These are phyloP conservation scores for Epinotia nisella DNA, from an alignment of 2,888 invertebrate genomes.

Conservation along the genomic window DNA sequence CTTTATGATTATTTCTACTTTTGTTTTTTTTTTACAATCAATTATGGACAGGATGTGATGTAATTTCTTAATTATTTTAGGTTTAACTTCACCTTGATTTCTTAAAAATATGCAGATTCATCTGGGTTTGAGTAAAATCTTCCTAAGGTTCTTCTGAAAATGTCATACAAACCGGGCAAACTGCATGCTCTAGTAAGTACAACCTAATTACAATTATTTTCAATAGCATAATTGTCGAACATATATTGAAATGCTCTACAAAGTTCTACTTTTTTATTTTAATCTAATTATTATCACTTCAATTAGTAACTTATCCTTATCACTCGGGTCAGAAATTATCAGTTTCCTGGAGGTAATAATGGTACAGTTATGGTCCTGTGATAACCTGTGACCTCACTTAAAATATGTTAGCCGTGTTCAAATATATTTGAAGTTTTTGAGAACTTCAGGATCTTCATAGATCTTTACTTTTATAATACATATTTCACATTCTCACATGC, in stretches of 20 bases:
- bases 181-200: neutral
- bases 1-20: neutral
- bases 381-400: slow-evolving; percentile 10
- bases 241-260: neutral
- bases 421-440: neutral
- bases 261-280: neutral
- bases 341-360: slow-evolving; percentile 4
- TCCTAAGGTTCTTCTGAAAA: too few relatives aligned
- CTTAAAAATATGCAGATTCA: too few relatives aligned
- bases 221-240: too few relatives aligned
- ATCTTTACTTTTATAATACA: neutral
- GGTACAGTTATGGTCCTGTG: neutral
- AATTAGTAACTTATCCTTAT: neutral
- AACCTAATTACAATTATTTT: neutral
- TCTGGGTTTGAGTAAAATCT: too few relatives aligned
- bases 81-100: too few relatives aligned
- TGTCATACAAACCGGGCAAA: too few relatives aligned
- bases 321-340: slow-evolving; percentile 10
- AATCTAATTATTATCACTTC: neutral
- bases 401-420: neutral
- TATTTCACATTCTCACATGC: neutral
- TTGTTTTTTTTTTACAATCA: neutral
- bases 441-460: neutral
- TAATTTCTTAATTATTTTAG: too few relatives aligned
- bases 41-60: too few relatives aligned